These are phyloP conservation scores for Epinephelus cyanopodus DNA, from an alignment of 2,113 vertebrate species.

Conservation along the genomic window DNA sequence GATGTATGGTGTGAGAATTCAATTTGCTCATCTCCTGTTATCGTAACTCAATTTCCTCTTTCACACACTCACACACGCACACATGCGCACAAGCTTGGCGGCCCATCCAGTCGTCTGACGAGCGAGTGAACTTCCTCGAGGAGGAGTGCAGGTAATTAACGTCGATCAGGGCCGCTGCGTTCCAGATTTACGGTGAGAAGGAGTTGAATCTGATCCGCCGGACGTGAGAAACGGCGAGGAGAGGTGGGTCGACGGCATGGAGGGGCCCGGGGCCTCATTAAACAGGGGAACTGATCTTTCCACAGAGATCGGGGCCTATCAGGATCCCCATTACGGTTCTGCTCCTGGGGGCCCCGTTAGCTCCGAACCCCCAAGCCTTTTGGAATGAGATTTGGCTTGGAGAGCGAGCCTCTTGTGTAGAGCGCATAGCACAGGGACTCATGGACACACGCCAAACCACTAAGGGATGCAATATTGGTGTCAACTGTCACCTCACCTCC, in stretches of 20 bases:
- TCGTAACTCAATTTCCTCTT: slow-evolving; percentile 82
- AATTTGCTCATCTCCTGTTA: slow-evolving; percentile 84
- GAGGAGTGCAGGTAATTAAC: slow-evolving; percentile 81
- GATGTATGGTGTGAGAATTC: slow-evolving; percentile 79
- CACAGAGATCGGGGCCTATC: slow-evolving; percentile 73
- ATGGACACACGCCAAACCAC: slow-evolving; percentile 75
- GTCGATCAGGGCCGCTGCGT: slow-evolving; percentile 75
- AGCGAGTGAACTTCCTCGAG: slow-evolving; percentile 73
- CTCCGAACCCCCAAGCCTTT: slow-evolving; percentile 53
- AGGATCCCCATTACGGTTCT: slow-evolving; percentile 69
- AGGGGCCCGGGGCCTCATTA: slow-evolving; percentile 68
- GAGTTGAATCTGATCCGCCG: slow-evolving; percentile 77
- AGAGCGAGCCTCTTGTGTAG: slow-evolving; percentile 58
- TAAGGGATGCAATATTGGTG: slow-evolving; percentile 70
- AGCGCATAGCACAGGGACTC: slow-evolving; percentile 64
- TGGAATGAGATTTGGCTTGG: slow-evolving; percentile 60
- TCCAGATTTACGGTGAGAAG: slow-evolving; percentile 77
- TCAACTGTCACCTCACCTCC: slow-evolving; percentile 64
- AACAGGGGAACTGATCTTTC: slow-evolving; percentile 75
- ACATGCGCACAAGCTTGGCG: slow-evolving; percentile 26
- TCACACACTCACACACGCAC: slow-evolving; percentile 56
- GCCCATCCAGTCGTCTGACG: slow-evolving; percentile 55
- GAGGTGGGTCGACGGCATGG: slow-evolving; percentile 40
- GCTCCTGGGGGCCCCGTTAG: slow-evolving; percentile 76
- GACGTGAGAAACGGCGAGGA: slow-evolving; percentile 76